Evolutionary conservation across 2,113 vertebrate genomes (phyloP), one percentile per base, ranked within the genome.

Genomic region (Girardinichthys multiradiatus): DNA sequence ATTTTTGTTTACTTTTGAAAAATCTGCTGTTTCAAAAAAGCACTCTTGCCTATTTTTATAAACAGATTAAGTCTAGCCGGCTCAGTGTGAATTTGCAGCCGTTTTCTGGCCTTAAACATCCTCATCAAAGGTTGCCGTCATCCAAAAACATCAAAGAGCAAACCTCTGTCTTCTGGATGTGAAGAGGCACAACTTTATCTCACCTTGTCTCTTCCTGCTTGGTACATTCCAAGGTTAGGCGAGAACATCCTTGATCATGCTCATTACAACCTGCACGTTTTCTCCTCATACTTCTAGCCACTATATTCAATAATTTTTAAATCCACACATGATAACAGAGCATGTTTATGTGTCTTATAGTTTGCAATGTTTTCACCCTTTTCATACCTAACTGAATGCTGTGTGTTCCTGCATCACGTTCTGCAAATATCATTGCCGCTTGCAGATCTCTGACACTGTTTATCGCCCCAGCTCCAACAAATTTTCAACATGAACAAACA

Each of bases 101-200:
- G 67, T 69, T 80, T 68, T 30, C 63, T 58, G 54, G 61, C 77
- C 76, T 75, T 80, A 78, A 61, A 87, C 84, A 84, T 81, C 15
- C 30, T 70, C 79, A 78, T 90, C 88, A 88, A 89, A 88, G 81
- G 72, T 54, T 73, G 62, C 72, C 73, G 70, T 83, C 31, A 3
- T 59, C 69, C 73, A 58, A 70, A 74, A 31, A 78, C 64, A 85
- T 87, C 76, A 88, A 86, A 90, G 83, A 26, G 31, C 63, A 76
- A 76, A 78, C 68, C 76, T 80, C 74, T 65, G 71, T 86, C 75
- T 85, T 31, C 74, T 76, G 74, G 42, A 70, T 67, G 57, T 57
- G 72, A 72, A 80, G 81, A 83, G 71, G 72, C 71, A 76, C 81
- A 76, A 54, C 31, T 84, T 45, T 84, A n/a, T 63, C 31, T 79